A percentile compares a stretch with the other conserved stretches of the same genome.
Conservation (phyloP, 2,888 invertebrate species). For the Tetramorium bicarinatum region DNA sequence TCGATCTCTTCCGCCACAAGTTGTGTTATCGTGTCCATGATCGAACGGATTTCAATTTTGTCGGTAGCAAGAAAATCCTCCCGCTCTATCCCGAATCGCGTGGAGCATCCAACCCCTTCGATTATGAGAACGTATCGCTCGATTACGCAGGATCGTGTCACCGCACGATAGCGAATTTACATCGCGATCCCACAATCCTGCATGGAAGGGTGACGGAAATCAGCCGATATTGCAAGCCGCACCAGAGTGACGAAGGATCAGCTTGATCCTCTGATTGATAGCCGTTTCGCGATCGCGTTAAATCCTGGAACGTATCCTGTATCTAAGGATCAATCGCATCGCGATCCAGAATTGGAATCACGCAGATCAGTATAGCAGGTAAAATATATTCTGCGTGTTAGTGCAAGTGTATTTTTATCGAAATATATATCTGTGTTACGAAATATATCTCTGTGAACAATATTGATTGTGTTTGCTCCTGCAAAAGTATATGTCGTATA, state of each 20-base stretch:
- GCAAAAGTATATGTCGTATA: background rate
- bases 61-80: slow-evolving; percentile 36
- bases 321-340: slow-evolving; percentile 7
- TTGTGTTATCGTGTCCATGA: background rate
- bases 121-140: slow-evolving; percentile 56
- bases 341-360: background rate
- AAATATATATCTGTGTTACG: background rate
- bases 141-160: slow-evolving; percentile 55
- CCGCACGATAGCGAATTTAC: slow-evolving; percentile 55
- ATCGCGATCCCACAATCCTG: slow-evolving; percentile 37
- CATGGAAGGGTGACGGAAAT: slow-evolving; percentile 37
- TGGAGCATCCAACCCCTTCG: slow-evolving; percentile 36
- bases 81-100: background rate
- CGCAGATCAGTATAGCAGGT: background rate
- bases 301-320: background rate
- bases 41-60: slow-evolving; percentile 40
- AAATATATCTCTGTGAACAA: background rate
- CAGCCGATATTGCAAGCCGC: slow-evolving; percentile 47
- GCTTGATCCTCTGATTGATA: slow-evolving; percentile 52
- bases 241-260: slow-evolving; percentile 47
- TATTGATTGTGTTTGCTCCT: background rate
- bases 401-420: background rate
- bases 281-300: slow-evolving; percentile 35
- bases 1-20: background rate
- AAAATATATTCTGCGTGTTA: background rate